Conservation (phyloP, 2,797 vertebrate genomes). For the Myotis vivesi region DNA sequence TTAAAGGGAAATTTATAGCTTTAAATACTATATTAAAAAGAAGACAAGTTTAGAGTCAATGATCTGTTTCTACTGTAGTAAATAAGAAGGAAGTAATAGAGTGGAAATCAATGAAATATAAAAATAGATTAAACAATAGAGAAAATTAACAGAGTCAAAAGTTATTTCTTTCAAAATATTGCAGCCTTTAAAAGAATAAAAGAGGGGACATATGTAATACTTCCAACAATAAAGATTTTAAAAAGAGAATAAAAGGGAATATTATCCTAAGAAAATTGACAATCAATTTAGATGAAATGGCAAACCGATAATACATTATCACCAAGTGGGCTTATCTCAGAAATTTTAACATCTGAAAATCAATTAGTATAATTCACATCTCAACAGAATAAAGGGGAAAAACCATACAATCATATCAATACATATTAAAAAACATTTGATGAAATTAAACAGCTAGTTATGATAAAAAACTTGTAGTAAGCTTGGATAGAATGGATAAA, state of each 20-base stretch:
- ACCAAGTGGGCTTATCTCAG: background rate
- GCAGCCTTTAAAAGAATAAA: background rate
- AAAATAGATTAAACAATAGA: background rate
- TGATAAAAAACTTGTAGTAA: background rate
- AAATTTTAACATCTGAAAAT: background rate
- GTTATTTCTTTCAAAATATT: conserved; percentile 24
- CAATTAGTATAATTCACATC: background rate
- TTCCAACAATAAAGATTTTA: no score
- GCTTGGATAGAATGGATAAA: conserved; percentile 1
- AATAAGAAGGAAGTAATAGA: background rate
- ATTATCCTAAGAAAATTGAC: background rate
- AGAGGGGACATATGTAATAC: no score
- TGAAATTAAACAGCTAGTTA: background rate
- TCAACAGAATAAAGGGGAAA: background rate
- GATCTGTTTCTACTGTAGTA: background rate
- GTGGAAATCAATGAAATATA: background rate
- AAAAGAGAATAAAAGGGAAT: background rate
- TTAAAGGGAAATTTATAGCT: background rate
- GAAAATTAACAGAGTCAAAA: background rate
- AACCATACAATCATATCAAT: background rate
- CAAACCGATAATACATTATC: background rate
- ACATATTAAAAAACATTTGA: background rate
- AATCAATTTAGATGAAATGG: background rate
- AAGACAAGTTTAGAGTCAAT: background rate
- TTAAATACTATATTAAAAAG: background rate